Percentiles rank a stretch among this genome's conserved stretches.
Conservation (phyloP, 1,140 invertebrate species). For the Brachionus rubens region DNA sequence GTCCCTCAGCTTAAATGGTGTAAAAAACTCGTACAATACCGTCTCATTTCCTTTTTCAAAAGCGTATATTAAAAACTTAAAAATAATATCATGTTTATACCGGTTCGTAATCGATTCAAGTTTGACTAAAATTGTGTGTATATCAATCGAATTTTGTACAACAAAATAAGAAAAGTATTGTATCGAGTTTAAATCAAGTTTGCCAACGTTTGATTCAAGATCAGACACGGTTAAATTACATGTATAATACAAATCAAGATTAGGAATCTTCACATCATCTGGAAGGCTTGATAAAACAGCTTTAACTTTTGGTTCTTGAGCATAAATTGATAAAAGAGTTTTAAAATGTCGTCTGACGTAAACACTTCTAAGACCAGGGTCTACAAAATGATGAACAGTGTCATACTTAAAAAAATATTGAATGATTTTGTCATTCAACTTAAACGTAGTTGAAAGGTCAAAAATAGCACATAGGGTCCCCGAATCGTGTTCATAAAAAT, state of each 20-base stretch:
- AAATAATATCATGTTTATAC: neutral
- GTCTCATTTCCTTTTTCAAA: neutral
- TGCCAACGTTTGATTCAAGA: neutral
- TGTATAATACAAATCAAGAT: neutral
- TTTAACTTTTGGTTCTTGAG: neutral
- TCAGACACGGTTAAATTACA: neutral
- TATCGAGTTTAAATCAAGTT: neutral
- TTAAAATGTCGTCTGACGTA: neutral
- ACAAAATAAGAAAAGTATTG: neutral
- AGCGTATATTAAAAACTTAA: neutral
- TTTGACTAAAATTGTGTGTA: too few relatives aligned
- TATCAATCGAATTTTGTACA: too few relatives aligned
- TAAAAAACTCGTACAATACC: neutral
- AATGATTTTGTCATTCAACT: neutral
- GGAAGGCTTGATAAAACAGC: neutral
- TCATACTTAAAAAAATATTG: neutral
- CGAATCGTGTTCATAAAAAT: too few relatives aligned
- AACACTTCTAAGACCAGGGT: neutral
- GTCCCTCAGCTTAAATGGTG: neutral
- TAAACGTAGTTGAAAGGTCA: too few relatives aligned
- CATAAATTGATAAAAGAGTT: neutral
- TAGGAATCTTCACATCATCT: neutral
- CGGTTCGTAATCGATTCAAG: too few relatives aligned
- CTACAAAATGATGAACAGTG: neutral
- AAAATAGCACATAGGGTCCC: too few relatives aligned